Conservation (phyloP, 2,797 vertebrate genomes). For the Anguilla anguilla region DNA sequence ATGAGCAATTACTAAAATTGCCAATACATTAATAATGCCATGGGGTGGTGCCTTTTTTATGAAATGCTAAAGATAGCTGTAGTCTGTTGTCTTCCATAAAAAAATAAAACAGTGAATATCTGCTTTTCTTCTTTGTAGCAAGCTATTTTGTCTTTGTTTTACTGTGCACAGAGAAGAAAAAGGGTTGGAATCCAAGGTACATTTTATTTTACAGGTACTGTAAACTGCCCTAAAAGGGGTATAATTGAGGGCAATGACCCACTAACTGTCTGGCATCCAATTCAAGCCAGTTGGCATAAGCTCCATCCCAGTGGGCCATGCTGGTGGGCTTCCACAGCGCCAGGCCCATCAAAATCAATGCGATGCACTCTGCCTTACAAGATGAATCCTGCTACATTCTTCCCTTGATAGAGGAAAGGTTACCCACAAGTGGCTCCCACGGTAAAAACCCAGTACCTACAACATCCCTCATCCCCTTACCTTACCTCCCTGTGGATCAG, state of each 20-base stretch:
- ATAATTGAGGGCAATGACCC: neutral
- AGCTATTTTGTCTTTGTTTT: neutral
- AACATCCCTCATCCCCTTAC: neutral
- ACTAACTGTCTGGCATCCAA: neutral
- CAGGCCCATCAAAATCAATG: neutral
- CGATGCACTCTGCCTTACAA: neutral
- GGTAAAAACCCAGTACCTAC: neutral
- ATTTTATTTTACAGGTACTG: neutral
- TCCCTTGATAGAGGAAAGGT: neutral
- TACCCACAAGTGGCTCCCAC: neutral
- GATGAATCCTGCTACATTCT: neutral
- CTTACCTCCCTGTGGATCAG: neutral
- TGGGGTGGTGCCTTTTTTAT: neutral
- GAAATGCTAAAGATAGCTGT: neutral
- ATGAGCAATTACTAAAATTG: neutral
- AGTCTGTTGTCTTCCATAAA: neutral
- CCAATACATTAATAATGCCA: neutral
- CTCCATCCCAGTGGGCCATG: neutral
- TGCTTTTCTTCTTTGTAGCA: neutral
- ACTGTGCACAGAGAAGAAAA: neutral
- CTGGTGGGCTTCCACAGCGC: neutral
- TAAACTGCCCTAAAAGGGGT: neutral
- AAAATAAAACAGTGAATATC: neutral
- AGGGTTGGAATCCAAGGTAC: neutral
- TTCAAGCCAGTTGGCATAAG: neutral